A percentile compares a stretch with the other conserved stretches of the same genome.
These are phyloP conservation scores for Aegithalos caudatus DNA, from an alignment of 2,113 vertebrate genomes.

Conservation along the genomic window DNA sequence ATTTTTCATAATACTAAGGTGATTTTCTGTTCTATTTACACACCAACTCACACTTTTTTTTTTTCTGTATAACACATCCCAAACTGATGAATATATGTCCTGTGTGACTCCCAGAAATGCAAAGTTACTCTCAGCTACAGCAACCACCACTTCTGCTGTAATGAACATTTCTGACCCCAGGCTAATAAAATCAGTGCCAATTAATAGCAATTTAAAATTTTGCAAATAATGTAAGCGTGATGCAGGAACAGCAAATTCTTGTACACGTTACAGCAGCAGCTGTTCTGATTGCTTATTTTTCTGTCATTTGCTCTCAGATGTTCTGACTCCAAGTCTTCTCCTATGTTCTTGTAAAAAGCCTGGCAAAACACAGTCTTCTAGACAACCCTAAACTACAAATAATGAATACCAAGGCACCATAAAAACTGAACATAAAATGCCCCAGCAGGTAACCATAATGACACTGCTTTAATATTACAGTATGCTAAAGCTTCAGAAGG, in stretches of 20 bases:
- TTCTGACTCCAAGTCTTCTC: neutral
- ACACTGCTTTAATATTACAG: neutral
- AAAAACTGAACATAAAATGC: neutral
- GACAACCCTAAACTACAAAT: neutral
- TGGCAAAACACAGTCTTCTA: neutral
- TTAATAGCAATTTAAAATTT: neutral
- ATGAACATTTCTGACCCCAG: neutral
- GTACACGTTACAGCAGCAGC: neutral
- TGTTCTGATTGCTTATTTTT: neutral
- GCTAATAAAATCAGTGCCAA: neutral
- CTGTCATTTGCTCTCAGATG: neutral
- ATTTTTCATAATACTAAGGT: neutral
- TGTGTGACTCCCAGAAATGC: neutral
- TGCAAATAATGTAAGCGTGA: neutral
- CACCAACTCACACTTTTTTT: accelerated
- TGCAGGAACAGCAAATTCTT: neutral
- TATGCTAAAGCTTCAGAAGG: neutral
- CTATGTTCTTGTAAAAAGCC: neutral
- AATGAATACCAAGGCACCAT: neutral
- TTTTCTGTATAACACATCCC: neutral
- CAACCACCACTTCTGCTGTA: neutral
- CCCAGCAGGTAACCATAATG: neutral
- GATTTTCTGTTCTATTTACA: neutral
- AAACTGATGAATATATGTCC: neutral
- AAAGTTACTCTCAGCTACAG: neutral